A percentile compares a stretch with the other conserved stretches of the same genome.
These are phyloP conservation scores for Asbolus verrucosus DNA, from an alignment of 1,140 invertebrate species.

Conservation along the genomic window DNA sequence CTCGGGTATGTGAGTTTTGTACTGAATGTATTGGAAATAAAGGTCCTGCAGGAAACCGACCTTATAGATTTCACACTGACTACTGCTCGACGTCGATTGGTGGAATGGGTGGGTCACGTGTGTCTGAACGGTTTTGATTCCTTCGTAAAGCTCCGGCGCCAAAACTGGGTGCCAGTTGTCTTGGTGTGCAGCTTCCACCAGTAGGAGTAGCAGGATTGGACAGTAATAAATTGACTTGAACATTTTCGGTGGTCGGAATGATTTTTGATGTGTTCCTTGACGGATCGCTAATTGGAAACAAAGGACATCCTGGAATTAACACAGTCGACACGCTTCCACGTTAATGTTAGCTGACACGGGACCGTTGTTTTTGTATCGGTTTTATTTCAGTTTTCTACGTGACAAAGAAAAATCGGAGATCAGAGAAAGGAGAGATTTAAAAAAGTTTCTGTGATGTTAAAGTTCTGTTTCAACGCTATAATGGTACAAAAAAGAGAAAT, in stretches of 20 bases:
- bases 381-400: too few species aligned
- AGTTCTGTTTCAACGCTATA: not conserved
- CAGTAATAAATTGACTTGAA: constrained; percentile 9
- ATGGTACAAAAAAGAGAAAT: not conserved
- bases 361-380: too few species aligned
- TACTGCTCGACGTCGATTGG: constrained; percentile 44
- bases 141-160: constrained; percentile 19
- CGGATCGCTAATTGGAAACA: constrained; percentile 6
- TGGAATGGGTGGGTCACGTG: constrained; percentile 7
- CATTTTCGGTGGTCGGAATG: not conserved
- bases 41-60: constrained; percentile 75
- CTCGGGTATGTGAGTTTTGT: constrained; percentile 76
- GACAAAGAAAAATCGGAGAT: too few species aligned
- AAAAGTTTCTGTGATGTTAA: not conserved
- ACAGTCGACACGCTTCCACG: too few species aligned
- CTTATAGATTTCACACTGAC: constrained; percentile 75
- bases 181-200: not conserved
- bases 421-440: too few species aligned
- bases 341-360: too few species aligned
- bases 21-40: constrained; percentile 78
- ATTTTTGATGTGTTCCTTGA: constrained; percentile 11
- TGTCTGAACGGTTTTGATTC: constrained; percentile 34
- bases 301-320: constrained; percentile 23
- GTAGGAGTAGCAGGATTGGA: not conserved
- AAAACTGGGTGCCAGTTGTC: constrained; percentile 29